These are phyloP conservation scores for Brachynemurus nebulosus DNA, from an alignment of 2,888 invertebrate species.

Conservation along the genomic window DNA sequence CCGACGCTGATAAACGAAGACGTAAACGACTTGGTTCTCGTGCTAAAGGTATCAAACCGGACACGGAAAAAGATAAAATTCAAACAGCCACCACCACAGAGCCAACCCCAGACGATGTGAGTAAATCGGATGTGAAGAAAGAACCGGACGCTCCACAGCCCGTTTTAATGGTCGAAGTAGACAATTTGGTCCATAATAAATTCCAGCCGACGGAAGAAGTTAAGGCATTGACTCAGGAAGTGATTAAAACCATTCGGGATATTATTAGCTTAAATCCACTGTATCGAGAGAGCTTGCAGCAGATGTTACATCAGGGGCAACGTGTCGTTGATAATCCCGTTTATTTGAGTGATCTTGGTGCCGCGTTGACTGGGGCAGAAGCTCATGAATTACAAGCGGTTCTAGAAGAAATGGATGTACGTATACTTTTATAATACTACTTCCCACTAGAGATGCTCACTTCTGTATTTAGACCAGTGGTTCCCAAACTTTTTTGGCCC, in stretches of 20 bases:
- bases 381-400: constrained; percentile 84
- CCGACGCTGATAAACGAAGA: constrained; percentile 42
- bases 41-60: neutral
- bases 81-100: constrained; percentile 17
- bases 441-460: no score
- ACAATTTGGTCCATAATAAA: constrained; percentile 78
- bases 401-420: constrained; percentile 87
- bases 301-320: constrained; percentile 94
- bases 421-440: constrained; percentile 26
- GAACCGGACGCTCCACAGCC: constrained; percentile 34
- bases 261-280: constrained; percentile 95
- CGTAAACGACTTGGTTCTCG: constrained; percentile 30
- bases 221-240: constrained; percentile 91
- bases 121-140: no score
- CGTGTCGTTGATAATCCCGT: constrained; percentile 97
- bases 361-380: constrained; percentile 86
- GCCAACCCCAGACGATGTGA: constrained; percentile 14
- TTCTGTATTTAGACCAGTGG: no score
- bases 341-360: constrained; percentile 91
- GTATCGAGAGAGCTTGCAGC: constrained; percentile 94
- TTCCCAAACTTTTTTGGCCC: no score
- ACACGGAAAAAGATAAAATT: constrained; percentile 16
- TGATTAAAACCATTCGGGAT: constrained; percentile 93
- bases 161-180: constrained; percentile 85
- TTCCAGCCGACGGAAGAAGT: constrained; percentile 89